Evolutionary conservation across 2,888 invertebrate genomes (phyloP).

Genomic region (Tenthredo mesomela): DNA sequence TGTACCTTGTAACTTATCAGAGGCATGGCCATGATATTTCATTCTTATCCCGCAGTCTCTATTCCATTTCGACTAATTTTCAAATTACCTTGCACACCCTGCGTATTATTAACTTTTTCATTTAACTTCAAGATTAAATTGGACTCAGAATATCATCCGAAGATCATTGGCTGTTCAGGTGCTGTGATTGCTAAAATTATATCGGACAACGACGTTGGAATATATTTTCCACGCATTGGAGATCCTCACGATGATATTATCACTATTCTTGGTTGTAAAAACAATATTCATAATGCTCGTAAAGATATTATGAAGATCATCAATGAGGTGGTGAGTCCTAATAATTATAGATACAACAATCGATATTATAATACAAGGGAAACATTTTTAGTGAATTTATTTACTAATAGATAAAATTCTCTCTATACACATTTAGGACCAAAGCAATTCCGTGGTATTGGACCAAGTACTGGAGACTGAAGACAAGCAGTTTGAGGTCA

Average conservation of each 20-base stretch:
- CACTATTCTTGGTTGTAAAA: conserved; percentile 95
- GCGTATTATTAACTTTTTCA: conserved; percentile 30
- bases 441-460: background rate
- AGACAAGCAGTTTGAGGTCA: background rate
- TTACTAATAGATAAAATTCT: background rate
- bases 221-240: conserved; percentile 94
- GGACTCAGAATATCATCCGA: conserved; percentile 96
- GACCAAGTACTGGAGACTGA: background rate
- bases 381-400: no score
- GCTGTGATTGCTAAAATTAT: conserved; percentile 95
- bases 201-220: conserved; percentile 93
- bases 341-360: background rate
- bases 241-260: conserved; percentile 92
- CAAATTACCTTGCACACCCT: no score
- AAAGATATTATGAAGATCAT: conserved; percentile 97
- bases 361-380: no score
- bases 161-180: conserved; percentile 96
- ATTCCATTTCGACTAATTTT: no score
- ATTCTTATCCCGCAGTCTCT: no score
- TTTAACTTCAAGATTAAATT: conserved; percentile 84
- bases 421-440: background rate
- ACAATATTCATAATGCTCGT: conserved; percentile 90
- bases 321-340: conserved; percentile 82
- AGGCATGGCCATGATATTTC: no score
- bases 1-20: background rate